Evolutionary conservation across 1,140 invertebrate genomes (phyloP).

Genomic region (Chymomyza costata): DNA sequence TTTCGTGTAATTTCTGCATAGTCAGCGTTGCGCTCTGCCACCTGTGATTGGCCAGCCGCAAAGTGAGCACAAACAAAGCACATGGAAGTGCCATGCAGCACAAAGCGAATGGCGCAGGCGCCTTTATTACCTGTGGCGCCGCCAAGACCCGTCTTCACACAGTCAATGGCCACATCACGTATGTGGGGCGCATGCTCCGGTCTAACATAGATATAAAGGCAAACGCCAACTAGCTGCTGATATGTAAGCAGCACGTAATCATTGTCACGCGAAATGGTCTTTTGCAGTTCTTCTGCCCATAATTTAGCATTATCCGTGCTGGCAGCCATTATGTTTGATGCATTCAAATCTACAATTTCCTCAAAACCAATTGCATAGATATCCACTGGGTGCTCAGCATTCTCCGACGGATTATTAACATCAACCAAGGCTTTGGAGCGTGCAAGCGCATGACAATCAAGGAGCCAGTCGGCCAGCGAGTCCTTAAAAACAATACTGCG

Average conservation of each 20-base stretch:
- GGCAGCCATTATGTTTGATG: constrained; percentile 97
- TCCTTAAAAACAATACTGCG: constrained; percentile 97
- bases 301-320: constrained; percentile 97
- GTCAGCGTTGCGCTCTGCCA: constrained; percentile 94
- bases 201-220: constrained; percentile 95
- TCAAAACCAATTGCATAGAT: constrained; percentile 99
- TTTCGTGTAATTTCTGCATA: constrained; percentile 96
- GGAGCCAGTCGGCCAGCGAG: constrained; percentile 94
- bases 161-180: constrained; percentile 94
- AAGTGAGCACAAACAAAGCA: constrained; percentile 99
- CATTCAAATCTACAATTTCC: constrained; percentile 99
- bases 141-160: constrained; percentile 97
- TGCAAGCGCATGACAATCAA: constrained; percentile 82
- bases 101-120: constrained; percentile 94
- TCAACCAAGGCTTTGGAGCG: constrained; percentile 76
- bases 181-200: constrained; percentile 91
- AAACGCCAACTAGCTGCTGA: constrained; percentile 98
- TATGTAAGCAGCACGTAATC: constrained; percentile 95
- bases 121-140: constrained; percentile 98
- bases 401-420: constrained; percentile 74
- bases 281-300: constrained; percentile 96
- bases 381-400: constrained; percentile 83
- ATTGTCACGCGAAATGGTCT: constrained; percentile 88
- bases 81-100: constrained; percentile 93
- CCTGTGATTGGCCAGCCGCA: constrained; percentile 97